These are phyloP conservation scores for Gavialis gangeticus DNA, from an alignment of 2,113 vertebrate species.

Conservation along the genomic window DNA sequence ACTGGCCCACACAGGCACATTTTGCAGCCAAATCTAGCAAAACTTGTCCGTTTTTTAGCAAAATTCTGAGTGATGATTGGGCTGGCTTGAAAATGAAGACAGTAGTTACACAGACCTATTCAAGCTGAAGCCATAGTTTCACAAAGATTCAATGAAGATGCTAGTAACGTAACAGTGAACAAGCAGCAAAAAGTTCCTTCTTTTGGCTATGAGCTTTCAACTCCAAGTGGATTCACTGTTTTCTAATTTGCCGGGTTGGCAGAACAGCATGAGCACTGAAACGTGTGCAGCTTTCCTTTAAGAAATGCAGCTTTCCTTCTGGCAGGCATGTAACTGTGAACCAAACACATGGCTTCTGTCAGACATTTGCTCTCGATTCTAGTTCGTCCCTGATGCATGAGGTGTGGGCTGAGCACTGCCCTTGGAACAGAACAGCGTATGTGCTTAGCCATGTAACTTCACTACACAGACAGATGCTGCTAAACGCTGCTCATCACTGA, in stretches of 20 bases:
- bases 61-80: background rate
- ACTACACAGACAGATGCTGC: background rate
- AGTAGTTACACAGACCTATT: background rate
- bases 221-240: background rate
- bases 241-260: accelerated
- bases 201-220: background rate
- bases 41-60: background rate
- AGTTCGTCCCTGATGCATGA: accelerated
- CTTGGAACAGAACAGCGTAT: background rate
- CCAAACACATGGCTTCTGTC: accelerated
- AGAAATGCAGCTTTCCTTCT: background rate
- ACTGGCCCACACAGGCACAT: background rate
- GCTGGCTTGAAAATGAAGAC: background rate
- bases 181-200: slow-evolving; percentile 31
- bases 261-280: background rate
- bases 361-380: accelerated
- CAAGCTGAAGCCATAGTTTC: slow-evolving; percentile 9
- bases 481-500: slow-evolving; percentile 1
- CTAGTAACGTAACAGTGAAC: slow-evolving; percentile 4
- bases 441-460: background rate
- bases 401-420: background rate
- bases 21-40: background rate
- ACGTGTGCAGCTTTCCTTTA: accelerated
- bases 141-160: background rate
- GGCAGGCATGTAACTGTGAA: background rate